Evolutionary conservation across 2,113 vertebrate genomes (phyloP).

Genomic region (Echinops telfairi): DNA sequence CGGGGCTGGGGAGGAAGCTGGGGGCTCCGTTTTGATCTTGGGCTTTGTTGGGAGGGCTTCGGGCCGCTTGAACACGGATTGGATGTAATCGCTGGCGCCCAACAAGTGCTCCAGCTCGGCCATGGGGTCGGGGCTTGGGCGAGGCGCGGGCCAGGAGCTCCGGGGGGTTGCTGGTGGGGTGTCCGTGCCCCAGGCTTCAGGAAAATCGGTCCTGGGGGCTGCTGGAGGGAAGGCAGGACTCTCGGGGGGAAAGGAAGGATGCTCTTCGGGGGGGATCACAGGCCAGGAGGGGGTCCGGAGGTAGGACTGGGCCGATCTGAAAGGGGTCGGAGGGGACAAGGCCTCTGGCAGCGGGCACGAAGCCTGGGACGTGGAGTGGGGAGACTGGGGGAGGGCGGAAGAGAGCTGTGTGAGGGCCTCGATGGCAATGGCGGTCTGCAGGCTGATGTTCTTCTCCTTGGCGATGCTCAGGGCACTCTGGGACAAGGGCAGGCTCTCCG

Average conservation of each 20-base stretch:
- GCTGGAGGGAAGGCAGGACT: constrained; percentile 74
- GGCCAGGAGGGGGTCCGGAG: constrained; percentile 82
- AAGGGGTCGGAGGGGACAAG: constrained; percentile 79
- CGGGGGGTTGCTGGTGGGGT: constrained; percentile 84
- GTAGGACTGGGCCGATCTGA: constrained; percentile 79
- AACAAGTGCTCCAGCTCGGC: constrained; percentile 96
- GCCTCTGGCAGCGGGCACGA: constrained; percentile 75
- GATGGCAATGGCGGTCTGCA: constrained; percentile 97
- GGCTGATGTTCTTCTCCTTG: constrained; percentile 97
- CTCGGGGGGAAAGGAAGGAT: constrained; percentile 70
- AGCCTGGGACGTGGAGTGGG: constrained; percentile 74
- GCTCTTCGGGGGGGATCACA: constrained; percentile 76
- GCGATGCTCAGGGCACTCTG: constrained; percentile 95
- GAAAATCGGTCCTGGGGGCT: constrained; percentile 78
- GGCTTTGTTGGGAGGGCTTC: constrained; percentile 86
- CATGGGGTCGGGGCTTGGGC: constrained; percentile 91
- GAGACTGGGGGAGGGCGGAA: constrained; percentile 89
- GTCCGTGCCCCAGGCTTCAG: constrained; percentile 81
- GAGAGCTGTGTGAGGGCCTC: constrained; percentile 97
- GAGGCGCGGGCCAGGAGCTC: constrained; percentile 86
- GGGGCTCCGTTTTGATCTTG: constrained; percentile 86
- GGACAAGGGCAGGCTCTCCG: constrained; percentile 93
- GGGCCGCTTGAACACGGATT: constrained; percentile 91
- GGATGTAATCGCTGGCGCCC: constrained; percentile 91
- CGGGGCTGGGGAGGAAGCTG: constrained; percentile 59